Evolutionary conservation across 2,888 invertebrate species (phyloP).

Genomic region (Nemurella pictetii): DNA sequence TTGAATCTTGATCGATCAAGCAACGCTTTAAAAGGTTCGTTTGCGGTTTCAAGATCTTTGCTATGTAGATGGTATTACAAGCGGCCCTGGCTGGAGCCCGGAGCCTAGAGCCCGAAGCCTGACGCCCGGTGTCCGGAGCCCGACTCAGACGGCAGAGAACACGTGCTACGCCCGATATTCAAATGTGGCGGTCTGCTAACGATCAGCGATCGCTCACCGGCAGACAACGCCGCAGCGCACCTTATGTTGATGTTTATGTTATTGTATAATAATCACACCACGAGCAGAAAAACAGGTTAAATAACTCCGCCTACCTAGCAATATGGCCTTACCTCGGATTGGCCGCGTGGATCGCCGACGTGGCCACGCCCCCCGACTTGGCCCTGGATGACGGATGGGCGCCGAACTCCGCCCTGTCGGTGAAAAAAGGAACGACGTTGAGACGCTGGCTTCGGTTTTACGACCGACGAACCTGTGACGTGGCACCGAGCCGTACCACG

Average conservation of each 20-base stretch:
- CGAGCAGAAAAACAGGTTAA: conserved; percentile 26
- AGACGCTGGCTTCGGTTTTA: conserved; percentile 29
- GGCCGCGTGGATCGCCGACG: conserved; percentile 29
- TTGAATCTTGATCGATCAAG: not conserved
- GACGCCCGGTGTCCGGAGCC: not conserved
- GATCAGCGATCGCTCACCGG: not conserved
- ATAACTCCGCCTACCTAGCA: conserved; percentile 41
- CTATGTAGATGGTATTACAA: no score
- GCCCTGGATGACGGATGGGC: conserved; percentile 40
- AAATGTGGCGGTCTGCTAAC: not conserved
- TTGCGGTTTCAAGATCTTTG: not conserved
- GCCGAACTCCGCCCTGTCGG: conserved; percentile 38
- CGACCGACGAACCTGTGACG: conserved; percentile 39
- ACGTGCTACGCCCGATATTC: not conserved
- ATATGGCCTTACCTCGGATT: conserved; percentile 42
- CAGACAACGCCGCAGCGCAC: not conserved
- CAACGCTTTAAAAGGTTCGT: not conserved
- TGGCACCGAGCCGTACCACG: conserved; percentile 25
- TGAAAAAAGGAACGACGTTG: conserved; percentile 35
- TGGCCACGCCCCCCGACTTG: conserved; percentile 40
- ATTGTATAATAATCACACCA: not conserved
- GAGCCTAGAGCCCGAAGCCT: no score
- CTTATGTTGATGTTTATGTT: not conserved
- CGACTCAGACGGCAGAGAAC: not conserved
- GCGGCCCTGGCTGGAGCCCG: no score